phyloP scores from a whole-genome alignment of 2,888 invertebrate genomes.

The Oscheius sp. region DNA sequence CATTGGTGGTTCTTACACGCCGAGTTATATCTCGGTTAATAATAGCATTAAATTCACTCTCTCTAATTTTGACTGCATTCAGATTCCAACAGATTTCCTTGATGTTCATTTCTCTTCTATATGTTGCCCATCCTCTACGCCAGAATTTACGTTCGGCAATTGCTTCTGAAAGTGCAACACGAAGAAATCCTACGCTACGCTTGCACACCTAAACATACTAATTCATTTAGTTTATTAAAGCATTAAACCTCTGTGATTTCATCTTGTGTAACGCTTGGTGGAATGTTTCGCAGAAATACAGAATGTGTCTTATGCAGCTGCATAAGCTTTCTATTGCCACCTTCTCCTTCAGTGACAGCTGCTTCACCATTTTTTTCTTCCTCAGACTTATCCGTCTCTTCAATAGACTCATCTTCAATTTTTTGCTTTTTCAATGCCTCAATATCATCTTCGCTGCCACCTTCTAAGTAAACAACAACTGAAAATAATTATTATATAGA shows the following conservation, averaged over 20 bases:
- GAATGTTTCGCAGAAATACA: conserved; percentile 92
- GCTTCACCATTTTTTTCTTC: conserved; percentile 38
- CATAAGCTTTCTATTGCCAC: conserved; percentile 45
- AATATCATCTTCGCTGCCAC: conserved; percentile 82
- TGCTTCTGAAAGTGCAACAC: conserved; percentile 95
- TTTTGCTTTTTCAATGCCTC: conserved; percentile 77
- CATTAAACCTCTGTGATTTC: conserved; percentile 89
- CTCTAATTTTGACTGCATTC: conserved; percentile 87
- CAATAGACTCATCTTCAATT: conserved; percentile 59
- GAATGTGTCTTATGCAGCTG: conserved; percentile 87
- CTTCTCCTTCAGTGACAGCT: no score
- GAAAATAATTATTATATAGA: conserved; percentile 26
- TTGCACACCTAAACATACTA: conserved; percentile 80
- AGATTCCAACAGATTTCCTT: conserved; percentile 99
- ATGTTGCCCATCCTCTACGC: conserved; percentile 95
- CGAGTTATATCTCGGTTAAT: conserved; percentile 95
- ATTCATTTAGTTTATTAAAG: background rate
- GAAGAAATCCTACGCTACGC: conserved; percentile 88
- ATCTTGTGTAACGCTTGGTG: conserved; percentile 92
- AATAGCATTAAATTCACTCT: conserved; percentile 91
- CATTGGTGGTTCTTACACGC: conserved; percentile 88
- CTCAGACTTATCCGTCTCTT: conserved; percentile 72
- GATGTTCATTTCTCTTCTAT: conserved; percentile 86
- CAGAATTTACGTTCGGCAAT: conserved; percentile 94
- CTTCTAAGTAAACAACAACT: conserved; percentile 94